phyloP scores from a whole-genome alignment of 2,113 vertebrate species.

The Pituophis catenifer region DNA sequence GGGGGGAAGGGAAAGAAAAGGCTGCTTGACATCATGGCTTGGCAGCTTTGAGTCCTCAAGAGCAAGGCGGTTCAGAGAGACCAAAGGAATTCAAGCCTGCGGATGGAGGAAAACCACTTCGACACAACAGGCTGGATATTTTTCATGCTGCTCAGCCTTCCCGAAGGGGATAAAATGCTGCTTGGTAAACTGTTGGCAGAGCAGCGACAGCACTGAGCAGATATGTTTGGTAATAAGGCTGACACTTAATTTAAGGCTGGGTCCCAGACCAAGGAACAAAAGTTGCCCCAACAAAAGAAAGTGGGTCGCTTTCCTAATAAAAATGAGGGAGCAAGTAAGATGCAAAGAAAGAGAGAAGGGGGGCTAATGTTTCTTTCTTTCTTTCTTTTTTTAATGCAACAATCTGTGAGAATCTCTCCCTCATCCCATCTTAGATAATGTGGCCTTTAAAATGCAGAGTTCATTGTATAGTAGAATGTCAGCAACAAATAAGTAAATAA shows the following conservation, averaged over 20 bases:
- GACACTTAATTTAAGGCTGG: not conserved
- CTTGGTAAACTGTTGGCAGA: not conserved
- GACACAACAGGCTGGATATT: not conserved
- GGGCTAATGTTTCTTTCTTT: not conserved
- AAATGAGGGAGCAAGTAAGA: not conserved
- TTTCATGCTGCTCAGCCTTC: not conserved
- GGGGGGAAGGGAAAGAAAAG: not conserved
- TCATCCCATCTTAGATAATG: not conserved
- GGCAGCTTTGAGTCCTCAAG: not conserved
- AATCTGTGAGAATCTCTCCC: not conserved
- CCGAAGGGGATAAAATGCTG: not conserved
- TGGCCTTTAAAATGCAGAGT: not conserved
- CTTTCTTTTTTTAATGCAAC: not conserved
- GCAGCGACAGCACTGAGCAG: rapidly evolving
- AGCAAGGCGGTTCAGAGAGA: not conserved
- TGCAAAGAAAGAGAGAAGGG: not conserved
- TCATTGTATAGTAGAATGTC: not conserved
- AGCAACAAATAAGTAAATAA: not conserved
- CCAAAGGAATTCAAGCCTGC: not conserved
- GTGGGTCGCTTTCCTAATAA: not conserved
- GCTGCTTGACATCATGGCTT: not conserved
- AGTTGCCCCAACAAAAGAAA: slow-evolving; percentile 27
- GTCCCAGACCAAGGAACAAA: not conserved
- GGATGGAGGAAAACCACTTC: not conserved
- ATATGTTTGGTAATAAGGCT: not conserved